These are phyloP conservation scores for Eira barbara DNA, from an alignment of 2,113 vertebrate genomes.

Conservation along the genomic window DNA sequence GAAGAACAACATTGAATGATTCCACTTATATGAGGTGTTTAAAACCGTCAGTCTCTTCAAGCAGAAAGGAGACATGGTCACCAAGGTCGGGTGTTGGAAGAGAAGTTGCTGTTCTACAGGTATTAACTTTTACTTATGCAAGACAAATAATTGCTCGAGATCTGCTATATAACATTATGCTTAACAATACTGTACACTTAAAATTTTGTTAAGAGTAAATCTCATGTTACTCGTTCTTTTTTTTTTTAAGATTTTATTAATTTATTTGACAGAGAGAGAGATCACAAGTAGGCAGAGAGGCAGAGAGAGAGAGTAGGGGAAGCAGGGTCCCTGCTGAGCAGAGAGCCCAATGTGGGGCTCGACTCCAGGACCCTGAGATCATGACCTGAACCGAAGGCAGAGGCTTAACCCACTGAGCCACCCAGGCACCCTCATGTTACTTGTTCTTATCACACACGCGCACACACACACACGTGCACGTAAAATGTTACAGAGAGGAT, in stretches of 20 bases:
- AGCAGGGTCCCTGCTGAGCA: too few relatives aligned
- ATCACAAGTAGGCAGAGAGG: too few relatives aligned
- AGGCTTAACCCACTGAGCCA: too few relatives aligned
- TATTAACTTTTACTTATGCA: background rate
- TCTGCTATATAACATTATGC: too few relatives aligned
- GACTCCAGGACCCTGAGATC: too few relatives aligned
- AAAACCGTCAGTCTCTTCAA: background rate
- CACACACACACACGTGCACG: background rate
- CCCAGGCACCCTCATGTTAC: background rate
- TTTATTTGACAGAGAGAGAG: too few relatives aligned
- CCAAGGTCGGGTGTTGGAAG: fast-evolving
- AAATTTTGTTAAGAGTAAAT: background rate
- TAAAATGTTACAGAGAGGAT: background rate
- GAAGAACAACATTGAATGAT: background rate
- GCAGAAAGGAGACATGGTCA: background rate
- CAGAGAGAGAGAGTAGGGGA: too few relatives aligned
- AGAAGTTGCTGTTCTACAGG: background rate
- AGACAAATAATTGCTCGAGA: background rate
- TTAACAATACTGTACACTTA: background rate
- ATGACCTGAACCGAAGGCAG: too few relatives aligned
- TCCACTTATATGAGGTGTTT: background rate
- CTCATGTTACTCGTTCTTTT: background rate
- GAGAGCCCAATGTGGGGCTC: too few relatives aligned
- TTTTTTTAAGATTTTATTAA: too few relatives aligned
- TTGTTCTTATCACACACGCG: background rate